A percentile compares a stretch with the other conserved stretches of the same genome.
Evolutionary conservation across 2,797 vertebrate species (phyloP).

Genomic region (Parauchenoglanis punctatus): DNA sequence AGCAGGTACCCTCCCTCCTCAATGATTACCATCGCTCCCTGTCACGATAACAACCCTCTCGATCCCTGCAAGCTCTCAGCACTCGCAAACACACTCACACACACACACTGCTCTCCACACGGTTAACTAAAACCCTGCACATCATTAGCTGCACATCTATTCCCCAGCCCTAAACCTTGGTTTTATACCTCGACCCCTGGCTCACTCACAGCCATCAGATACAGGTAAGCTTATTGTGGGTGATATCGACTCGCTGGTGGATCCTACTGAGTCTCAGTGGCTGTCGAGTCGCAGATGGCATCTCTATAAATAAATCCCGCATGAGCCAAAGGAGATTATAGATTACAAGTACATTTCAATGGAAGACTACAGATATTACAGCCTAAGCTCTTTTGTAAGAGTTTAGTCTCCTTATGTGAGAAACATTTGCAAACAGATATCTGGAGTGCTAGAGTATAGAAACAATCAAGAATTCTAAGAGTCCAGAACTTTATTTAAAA

Average conservation of each 20-base stretch:
- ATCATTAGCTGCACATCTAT: neutral
- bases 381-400: slow-evolving; percentile 75
- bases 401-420: slow-evolving; percentile 56
- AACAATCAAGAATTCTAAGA: neutral
- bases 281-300: slow-evolving; percentile 74
- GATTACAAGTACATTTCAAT: slow-evolving; percentile 78
- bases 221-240: neutral
- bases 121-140: neutral
- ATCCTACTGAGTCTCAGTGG: neutral
- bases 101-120: neutral
- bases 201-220: neutral
- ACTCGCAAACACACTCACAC: neutral
- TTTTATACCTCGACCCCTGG: neutral
- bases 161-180: neutral
- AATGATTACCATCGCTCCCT: slow-evolving; percentile 69
- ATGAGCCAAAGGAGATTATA: slow-evolving; percentile 75
- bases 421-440: slow-evolving; percentile 63
- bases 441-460: too few species aligned
- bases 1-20: slow-evolving; percentile 57
- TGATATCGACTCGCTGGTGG: slow-evolving; percentile 7
- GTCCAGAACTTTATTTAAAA: neutral
- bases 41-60: slow-evolving; percentile 66
- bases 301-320: slow-evolving; percentile 80
- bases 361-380: slow-evolving; percentile 76
- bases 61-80: neutral